Conservation (phyloP, 2,113 vertebrate genomes). For the Anseranas semipalmata region DNA sequence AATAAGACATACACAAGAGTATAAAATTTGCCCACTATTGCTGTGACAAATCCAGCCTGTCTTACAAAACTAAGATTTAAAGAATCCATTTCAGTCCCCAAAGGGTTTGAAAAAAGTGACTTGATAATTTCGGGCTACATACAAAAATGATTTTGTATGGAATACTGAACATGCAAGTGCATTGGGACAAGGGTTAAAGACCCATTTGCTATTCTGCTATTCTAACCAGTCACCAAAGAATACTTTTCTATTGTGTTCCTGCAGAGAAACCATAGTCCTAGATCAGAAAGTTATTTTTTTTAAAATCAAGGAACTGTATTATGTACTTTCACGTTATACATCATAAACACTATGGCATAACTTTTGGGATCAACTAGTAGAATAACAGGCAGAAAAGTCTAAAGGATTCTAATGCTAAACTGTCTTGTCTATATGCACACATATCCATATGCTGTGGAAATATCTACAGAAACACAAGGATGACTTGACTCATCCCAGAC, state of each 20-base stretch:
- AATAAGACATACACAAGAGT: neutral
- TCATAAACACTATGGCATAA: neutral
- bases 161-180: neutral
- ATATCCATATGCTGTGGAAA: neutral
- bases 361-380: neutral
- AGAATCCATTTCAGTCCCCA: neutral
- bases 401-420: neutral
- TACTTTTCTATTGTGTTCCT: neutral
- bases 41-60: neutral
- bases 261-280: neutral
- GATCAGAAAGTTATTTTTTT: neutral
- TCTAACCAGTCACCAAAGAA: neutral
- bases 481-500: neutral
- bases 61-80: neutral
- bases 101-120: neutral
- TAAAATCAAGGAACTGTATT: neutral
- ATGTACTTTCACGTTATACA: neutral
- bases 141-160: neutral
- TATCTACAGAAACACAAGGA: neutral
- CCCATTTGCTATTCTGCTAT: neutral
- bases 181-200: neutral
- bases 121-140: neutral
- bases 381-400: neutral
- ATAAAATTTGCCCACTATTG: neutral
- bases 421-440: neutral